These are phyloP conservation scores for Mamestra brassicae DNA, from an alignment of 2,888 invertebrate genomes.

Conservation along the genomic window DNA sequence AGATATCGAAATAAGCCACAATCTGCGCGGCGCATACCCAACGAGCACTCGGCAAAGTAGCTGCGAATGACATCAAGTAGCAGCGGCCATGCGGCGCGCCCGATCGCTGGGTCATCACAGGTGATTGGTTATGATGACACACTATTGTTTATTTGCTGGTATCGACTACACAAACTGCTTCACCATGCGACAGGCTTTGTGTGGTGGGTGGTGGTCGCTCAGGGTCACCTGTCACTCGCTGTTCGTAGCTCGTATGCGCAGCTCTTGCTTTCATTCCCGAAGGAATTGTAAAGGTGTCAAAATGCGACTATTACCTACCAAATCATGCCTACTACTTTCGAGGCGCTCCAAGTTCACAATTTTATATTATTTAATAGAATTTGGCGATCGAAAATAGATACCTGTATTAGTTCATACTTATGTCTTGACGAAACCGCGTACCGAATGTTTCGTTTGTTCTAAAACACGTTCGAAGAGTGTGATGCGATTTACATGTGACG, in stretches of 20 bases:
- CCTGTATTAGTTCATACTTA: too few relatives aligned
- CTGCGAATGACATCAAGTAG: constrained; percentile 27
- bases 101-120: background rate
- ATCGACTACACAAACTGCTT: background rate
- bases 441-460: background rate
- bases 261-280: constrained; percentile 18
- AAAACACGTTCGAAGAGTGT: background rate
- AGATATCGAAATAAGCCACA: constrained; percentile 53
- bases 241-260: constrained; percentile 7
- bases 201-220: background rate
- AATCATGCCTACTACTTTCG: too few relatives aligned
- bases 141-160: background rate
- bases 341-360: background rate
- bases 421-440: too few relatives aligned
- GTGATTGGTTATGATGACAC: background rate
- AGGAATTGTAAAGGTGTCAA: constrained; percentile 38
- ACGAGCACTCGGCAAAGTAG: constrained; percentile 25
- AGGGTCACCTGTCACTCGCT: constrained; percentile 10
- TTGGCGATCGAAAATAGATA: too few relatives aligned
- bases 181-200: background rate
- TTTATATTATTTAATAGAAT: background rate
- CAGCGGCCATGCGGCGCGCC: background rate
- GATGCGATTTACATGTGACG: background rate
- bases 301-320: background rate
- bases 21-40: constrained; percentile 33